Conservation (phyloP, 2,888 invertebrate genomes). For the Celastrina argiolus region DNA sequence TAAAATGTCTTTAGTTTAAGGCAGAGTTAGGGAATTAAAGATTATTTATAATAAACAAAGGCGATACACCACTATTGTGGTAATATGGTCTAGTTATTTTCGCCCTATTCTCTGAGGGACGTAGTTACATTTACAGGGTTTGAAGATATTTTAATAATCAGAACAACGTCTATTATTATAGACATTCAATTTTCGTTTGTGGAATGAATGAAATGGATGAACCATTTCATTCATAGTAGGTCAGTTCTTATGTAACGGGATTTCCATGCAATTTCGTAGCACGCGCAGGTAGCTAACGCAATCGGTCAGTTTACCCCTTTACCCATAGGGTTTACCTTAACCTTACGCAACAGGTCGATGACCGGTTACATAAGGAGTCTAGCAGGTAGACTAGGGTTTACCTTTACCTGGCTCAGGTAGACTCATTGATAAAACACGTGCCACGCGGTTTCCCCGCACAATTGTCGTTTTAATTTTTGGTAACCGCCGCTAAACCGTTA, state of each 20-base stretch:
- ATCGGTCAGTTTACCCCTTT: background rate
- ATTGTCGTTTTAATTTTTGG: constrained; percentile 29
- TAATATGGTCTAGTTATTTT: too few relatives aligned
- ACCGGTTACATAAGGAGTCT: background rate
- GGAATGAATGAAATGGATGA: too few relatives aligned
- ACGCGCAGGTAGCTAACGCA: background rate
- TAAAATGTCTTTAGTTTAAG: too few relatives aligned
- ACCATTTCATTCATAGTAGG: background rate
- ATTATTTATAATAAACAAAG: too few relatives aligned
- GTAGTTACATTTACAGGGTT: too few relatives aligned
- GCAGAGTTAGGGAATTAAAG: too few relatives aligned
- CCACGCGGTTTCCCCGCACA: background rate
- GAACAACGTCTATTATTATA: too few relatives aligned
- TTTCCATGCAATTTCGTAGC: background rate
- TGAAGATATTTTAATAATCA: too few relatives aligned
- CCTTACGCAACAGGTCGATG: constrained; percentile 7
- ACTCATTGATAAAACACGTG: constrained; percentile 6
- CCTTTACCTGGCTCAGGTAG: constrained; percentile 21
- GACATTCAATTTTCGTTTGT: too few relatives aligned
- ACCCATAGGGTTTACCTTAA: background rate
- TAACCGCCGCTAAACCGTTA: background rate
- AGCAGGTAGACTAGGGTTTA: constrained; percentile 16
- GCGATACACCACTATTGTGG: too few relatives aligned
- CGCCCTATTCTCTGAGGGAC: too few relatives aligned
- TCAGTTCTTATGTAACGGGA: background rate